Base-by-base conservation (phyloP, 2,797 vertebrate species). In the Pangasius mekongensis region DNA sequence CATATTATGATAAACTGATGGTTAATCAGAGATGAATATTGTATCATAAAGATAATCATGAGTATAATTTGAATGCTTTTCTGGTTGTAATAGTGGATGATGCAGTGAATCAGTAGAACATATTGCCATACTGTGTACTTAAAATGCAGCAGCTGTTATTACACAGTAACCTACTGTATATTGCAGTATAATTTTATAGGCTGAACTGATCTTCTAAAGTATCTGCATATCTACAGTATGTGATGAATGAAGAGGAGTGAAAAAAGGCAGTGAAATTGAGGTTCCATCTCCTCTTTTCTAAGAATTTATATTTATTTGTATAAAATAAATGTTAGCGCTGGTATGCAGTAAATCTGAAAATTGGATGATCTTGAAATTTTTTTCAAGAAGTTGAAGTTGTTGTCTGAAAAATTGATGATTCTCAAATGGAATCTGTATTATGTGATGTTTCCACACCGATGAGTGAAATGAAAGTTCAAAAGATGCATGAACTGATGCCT, bases 401-500 rank as follows among this genome's bases (percentile, higher is more conserved):
- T 24, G 18, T 20, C 33, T 43, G 20, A 73, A 73, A 73, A 39
- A 73, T 43, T 7, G 6, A 22, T 43, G 8, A 8, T 43, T 73
- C 36, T 22, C 33, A 77, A 49, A 77, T 77, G 14, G 22, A 52
- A 47, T 43, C 36, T 33, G 30, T 36, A 69, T 69, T 69, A 69
- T 33, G 66, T 69, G 66, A 36, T 36, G 30, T 36, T 20, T 39
- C 22, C 62, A 66, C 11, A 66, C n/a, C 27, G 8, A 20, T 43
- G 8, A 39, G 69, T 71, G 69, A 73, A 73, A 73, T 73, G 36
- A 43, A 73, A 73, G 69, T 73, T 73, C 36, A 73, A 73, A 20
- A 43, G 69, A 73, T 43, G 24, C 43, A n/a, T 76, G 11, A 49
- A 49, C 43, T 49, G 39, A 49, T 74, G 71, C 4, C 39, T 13